Conservation (phyloP, 2,113 vertebrate species). For the Pseudolaguvia tuberculata region DNA sequence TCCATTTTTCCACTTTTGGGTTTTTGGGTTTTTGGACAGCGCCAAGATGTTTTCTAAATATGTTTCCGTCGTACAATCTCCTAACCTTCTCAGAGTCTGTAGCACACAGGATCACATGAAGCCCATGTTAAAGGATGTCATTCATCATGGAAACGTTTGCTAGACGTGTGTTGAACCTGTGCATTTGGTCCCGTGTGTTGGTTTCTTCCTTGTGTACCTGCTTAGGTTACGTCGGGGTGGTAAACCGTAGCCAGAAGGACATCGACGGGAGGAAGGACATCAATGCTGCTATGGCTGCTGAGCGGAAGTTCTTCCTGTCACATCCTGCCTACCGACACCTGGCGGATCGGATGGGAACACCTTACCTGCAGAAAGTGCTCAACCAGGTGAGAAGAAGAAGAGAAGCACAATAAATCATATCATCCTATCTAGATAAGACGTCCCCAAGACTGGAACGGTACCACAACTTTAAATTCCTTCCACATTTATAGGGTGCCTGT, state of each 20-base stretch:
- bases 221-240: conserved; percentile 93
- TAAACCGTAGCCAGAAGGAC: conserved; percentile 98
- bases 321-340: conserved; percentile 91
- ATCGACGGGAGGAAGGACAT: conserved; percentile 98
- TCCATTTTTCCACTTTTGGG: conserved; percentile 65
- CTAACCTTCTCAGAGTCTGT: conserved; percentile 12
- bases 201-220: not conserved
- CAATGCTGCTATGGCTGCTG: conserved; percentile 85
- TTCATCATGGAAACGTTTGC: conserved; percentile 52
- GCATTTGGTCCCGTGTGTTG: not conserved
- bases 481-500: too few species aligned
- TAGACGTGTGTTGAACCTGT: conserved; percentile 38
- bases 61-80: conserved; percentile 50
- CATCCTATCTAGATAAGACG: not conserved
- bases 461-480: not conserved
- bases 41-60: conserved; percentile 57
- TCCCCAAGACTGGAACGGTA: not conserved
- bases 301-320: conserved; percentile 96
- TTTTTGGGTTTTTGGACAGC: conserved; percentile 59
- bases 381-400: conserved; percentile 80
- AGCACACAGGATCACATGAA: conserved; percentile 20
- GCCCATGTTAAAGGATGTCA: conserved; percentile 51
- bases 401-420: not conserved
- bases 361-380: conserved; percentile 90
- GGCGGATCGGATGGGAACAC: conserved; percentile 97